Evolutionary conservation across 2,888 invertebrate species (phyloP).

Genomic region (Lottia gigantea): DNA sequence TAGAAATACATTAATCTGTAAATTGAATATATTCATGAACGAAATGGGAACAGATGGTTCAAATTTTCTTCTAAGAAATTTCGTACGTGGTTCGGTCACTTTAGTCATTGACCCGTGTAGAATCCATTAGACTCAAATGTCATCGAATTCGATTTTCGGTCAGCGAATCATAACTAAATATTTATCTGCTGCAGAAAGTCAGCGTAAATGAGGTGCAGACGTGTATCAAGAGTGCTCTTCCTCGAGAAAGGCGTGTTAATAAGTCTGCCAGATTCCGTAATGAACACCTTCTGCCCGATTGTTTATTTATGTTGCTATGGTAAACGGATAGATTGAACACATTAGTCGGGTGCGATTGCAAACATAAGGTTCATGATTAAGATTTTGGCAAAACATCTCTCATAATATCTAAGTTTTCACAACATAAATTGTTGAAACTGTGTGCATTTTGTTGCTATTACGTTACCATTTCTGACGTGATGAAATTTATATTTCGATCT

Average conservation of each 20-base stretch:
- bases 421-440: too few species aligned
- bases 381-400: too few species aligned
- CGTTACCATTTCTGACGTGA: too few species aligned
- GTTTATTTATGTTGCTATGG: not conserved
- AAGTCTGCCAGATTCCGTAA: not conserved
- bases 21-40: conserved; percentile 5
- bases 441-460: too few species aligned
- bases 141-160: not conserved
- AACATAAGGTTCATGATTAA: too few species aligned
- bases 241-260: too few species aligned
- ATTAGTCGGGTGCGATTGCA: too few species aligned
- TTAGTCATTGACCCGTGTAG: not conserved
- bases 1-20: not conserved
- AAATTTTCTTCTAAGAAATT: not conserved
- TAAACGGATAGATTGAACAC: not conserved
- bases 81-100: not conserved
- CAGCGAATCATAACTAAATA: not conserved
- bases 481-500: too few species aligned
- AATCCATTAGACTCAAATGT: not conserved
- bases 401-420: too few species aligned
- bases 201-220: too few species aligned
- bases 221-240: too few species aligned
- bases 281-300: conserved; percentile 1
- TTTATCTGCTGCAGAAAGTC: not conserved
- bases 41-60: conserved; percentile 1